These are phyloP conservation scores for Murina feae DNA, from an alignment of 2,113 vertebrate species.

Conservation along the genomic window DNA sequence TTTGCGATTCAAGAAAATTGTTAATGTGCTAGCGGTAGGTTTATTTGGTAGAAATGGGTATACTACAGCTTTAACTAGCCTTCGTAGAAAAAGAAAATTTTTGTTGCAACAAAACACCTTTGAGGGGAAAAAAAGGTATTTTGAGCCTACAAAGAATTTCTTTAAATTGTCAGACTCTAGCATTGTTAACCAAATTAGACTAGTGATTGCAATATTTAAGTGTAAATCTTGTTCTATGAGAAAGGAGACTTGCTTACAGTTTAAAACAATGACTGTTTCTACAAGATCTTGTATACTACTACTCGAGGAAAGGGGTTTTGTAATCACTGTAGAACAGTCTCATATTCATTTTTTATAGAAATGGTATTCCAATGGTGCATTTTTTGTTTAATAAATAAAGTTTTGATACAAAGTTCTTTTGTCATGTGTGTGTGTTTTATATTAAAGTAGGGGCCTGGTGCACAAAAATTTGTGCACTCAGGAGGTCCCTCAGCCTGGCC, in stretches of 20 bases:
- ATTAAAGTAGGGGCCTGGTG: neutral
- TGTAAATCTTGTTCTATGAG: conserved; percentile 88
- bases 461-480: too few relatives aligned
- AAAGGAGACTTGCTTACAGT: conserved; percentile 82
- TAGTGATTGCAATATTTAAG: conserved; percentile 89
- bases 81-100: conserved; percentile 69
- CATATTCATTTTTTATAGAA: conserved; percentile 95
- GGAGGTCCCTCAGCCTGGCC: too few relatives aligned
- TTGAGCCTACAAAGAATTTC: conserved; percentile 82
- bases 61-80: conserved; percentile 83
- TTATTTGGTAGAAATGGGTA: conserved; percentile 75
- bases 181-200: conserved; percentile 92
- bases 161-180: conserved; percentile 84
- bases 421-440: neutral
- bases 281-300: conserved; percentile 91
- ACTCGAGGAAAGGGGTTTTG: conserved; percentile 88
- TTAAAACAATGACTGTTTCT: conserved; percentile 88
- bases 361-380: conserved; percentile 95
- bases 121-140: conserved; percentile 56
- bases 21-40: conserved; percentile 72
- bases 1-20: conserved; percentile 62
- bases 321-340: conserved; percentile 95
- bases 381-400: conserved; percentile 97
- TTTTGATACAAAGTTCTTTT: conserved; percentile 91
- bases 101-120: conserved; percentile 77